Conservation (phyloP, 2,797 vertebrate species). For the Rhinophrynus dorsalis region DNA sequence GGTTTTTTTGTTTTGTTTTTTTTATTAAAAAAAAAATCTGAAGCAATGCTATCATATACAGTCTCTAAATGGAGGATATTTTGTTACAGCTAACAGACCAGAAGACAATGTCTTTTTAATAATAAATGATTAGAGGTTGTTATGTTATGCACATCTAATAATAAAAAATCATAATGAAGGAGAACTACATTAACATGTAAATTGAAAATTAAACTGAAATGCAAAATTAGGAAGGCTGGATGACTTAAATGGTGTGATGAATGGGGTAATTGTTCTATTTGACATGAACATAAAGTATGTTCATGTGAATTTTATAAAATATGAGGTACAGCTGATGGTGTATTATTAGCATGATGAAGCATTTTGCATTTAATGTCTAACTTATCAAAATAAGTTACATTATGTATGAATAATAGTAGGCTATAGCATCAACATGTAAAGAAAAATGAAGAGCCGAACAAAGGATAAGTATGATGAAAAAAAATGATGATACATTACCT, state of each 20-base stretch:
- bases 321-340: not conserved
- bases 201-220: constrained; percentile 36
- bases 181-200: constrained; percentile 29
- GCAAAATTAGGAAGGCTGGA: constrained; percentile 7
- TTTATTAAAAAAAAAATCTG: too few relatives aligned
- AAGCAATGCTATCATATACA: not conserved
- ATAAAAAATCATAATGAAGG: constrained; percentile 22
- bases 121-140: constrained; percentile 5
- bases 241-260: constrained; percentile 30
- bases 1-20: too few relatives aligned
- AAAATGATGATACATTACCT: too few relatives aligned
- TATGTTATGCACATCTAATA: constrained; percentile 27
- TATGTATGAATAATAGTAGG: not conserved
- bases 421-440: not conserved
- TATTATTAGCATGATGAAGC: constrained; percentile 27
- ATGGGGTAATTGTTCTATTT: constrained; percentile 34
- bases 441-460: not conserved
- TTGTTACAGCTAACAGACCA: not conserved
- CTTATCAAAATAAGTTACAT: not conserved
- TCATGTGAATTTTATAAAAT: constrained; percentile 16
- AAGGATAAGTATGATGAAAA: too few relatives aligned
- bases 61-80: not conserved
- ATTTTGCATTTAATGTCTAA: not conserved
- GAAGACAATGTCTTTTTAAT: not conserved
- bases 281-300: constrained; percentile 33